Conservation (phyloP, 1,140 invertebrate genomes). For the Branchinecta lindahli region DNA sequence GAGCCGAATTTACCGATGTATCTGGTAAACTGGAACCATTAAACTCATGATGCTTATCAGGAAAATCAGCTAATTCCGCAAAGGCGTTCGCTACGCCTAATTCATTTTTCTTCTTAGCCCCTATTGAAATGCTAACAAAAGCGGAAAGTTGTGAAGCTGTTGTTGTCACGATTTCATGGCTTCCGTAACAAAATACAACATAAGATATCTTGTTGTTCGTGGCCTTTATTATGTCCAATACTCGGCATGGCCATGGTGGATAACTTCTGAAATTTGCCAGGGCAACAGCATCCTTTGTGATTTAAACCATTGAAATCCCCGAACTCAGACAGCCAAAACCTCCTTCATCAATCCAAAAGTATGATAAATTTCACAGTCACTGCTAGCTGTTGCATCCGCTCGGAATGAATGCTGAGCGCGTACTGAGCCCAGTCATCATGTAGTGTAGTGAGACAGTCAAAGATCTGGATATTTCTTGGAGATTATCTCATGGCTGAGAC, state of each 20-base stretch:
- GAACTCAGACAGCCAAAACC: neutral
- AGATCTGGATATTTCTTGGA: no score
- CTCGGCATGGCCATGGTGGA: constrained; percentile 7
- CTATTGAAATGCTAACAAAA: neutral
- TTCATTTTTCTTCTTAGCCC: neutral
- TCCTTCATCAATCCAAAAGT: neutral
- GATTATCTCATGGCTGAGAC: no score
- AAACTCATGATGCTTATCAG: neutral
- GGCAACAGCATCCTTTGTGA: neutral
- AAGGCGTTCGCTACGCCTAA: neutral
- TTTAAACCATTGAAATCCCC: neutral
- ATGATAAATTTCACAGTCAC: neutral
- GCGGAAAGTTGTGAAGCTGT: constrained; percentile 4
- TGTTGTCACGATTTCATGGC: constrained; percentile 8
- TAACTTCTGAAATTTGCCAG: constrained; percentile 1
- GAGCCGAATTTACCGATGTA: constrained; percentile 8
- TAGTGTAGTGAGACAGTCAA: no score
- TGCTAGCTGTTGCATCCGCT: constrained; percentile 1
- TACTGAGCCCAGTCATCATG: no score
- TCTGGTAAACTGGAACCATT: constrained; percentile 5
- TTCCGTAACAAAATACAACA: constrained; percentile 9
- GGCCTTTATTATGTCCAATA: constrained; percentile 1
- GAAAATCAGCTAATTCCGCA: constrained; percentile 8
- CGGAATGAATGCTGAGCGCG: neutral
- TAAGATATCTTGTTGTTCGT: constrained; percentile 1